A percentile compares a stretch with the other conserved stretches of the same genome.
Evolutionary conservation across 2,113 vertebrate genomes (phyloP).

Genomic region (Mola mola): DNA sequence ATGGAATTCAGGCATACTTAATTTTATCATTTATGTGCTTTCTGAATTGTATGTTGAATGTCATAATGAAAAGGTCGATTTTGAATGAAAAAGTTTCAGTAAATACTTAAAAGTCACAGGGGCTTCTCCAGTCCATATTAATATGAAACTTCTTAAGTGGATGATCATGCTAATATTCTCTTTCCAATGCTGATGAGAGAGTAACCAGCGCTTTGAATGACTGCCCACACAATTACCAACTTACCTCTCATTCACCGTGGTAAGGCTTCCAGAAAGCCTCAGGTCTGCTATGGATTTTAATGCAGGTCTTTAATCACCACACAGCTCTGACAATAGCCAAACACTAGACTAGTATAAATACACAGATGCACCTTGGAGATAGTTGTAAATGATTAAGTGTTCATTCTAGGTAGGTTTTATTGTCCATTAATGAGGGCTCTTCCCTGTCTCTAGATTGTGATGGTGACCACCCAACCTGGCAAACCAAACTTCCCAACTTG

Average conservation of each 20-base stretch:
- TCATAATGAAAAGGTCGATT: background rate
- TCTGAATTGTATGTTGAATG: too few species aligned
- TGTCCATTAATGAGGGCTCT: conserved; percentile 53
- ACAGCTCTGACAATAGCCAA: conserved; percentile 64
- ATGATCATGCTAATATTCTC: conserved; percentile 34
- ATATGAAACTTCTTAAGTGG: conserved; percentile 45
- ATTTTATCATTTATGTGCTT: too few species aligned
- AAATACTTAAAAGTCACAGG: conserved; percentile 5
- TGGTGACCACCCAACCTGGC: conserved; percentile 59
- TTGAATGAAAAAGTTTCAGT: conserved; percentile 21
- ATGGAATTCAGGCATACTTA: too few species aligned
- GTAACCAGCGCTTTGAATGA: conserved; percentile 67
- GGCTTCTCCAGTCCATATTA: conserved; percentile 10
- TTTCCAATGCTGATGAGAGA: conserved; percentile 56
- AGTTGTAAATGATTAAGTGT: conserved; percentile 47
- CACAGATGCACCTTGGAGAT: conserved; percentile 40
- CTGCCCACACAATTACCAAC: conserved; percentile 74
- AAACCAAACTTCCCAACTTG: conserved; percentile 33
- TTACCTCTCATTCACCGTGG: conserved; percentile 64
- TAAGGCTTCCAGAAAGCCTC: conserved; percentile 74
- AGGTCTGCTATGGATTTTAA: conserved; percentile 73
- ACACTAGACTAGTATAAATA: conserved; percentile 49
- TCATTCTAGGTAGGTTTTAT: conserved; percentile 39
- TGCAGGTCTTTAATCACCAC: conserved; percentile 76
- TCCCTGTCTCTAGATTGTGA: conserved; percentile 21